phyloP scores from a whole-genome alignment of 2,797 vertebrate genomes.

The Melopsittacus undulatus region DNA sequence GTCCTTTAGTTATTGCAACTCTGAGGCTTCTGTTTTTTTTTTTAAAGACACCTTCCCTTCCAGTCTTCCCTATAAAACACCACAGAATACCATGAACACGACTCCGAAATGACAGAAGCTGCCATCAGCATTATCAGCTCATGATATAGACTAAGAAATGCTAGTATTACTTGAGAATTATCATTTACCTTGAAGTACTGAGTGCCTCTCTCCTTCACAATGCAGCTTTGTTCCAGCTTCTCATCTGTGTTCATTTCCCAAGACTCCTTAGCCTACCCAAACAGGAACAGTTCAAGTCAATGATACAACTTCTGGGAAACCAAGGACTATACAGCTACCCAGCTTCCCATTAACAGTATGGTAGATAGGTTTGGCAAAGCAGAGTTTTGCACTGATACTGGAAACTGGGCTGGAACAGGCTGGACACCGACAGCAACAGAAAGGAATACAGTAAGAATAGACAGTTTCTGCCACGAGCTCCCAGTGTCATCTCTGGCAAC shows the following conservation, averaged over 20 bases:
- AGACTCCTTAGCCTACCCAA: slow-evolving; percentile 91
- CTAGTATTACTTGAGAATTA: background rate
- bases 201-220: slow-evolving; percentile 95
- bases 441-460: background rate
- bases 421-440: background rate
- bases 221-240: slow-evolving; percentile 91
- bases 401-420: background rate
- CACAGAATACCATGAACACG: background rate
- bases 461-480: background rate
- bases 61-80: background rate
- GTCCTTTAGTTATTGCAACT: background rate
- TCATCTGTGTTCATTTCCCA: slow-evolving; percentile 94
- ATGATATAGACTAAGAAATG: background rate
- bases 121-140: background rate
- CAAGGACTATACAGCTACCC: background rate
- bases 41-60: background rate
- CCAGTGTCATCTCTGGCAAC: background rate
- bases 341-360: background rate
- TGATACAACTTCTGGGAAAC: background rate
- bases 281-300: slow-evolving; percentile 31
- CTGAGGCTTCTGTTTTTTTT: background rate
- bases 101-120: background rate
- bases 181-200: slow-evolving; percentile 91
- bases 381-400: background rate
- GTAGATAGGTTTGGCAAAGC: background rate